Conservation (phyloP, 2,888 invertebrate genomes). For the Phymatocera aterrima region DNA sequence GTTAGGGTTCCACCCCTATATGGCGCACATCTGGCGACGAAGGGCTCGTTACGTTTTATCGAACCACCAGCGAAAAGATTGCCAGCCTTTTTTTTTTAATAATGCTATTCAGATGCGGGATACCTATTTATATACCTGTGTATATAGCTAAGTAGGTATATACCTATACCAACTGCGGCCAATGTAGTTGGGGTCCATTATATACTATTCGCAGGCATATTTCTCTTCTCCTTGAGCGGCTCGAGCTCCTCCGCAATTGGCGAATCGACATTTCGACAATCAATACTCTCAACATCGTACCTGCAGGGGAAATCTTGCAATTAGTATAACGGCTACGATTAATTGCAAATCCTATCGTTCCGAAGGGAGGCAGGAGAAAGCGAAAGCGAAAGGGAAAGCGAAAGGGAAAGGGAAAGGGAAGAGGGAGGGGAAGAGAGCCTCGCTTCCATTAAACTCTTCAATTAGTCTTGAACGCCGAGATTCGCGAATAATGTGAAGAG, state of each 20-base stretch:
- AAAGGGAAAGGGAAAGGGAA: neutral
- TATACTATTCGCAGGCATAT: too few relatives aligned
- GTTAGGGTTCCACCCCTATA: conserved; percentile 12
- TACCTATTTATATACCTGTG: too few relatives aligned
- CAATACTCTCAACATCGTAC: neutral
- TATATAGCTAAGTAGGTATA: too few relatives aligned
- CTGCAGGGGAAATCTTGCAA: neutral
- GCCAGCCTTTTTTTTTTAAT: conserved; percentile 3
- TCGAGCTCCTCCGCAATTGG: too few relatives aligned
- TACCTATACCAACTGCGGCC: too few relatives aligned
- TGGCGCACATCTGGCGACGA: conserved; percentile 33
- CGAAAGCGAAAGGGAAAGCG: neutral
- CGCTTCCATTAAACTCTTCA: conserved; percentile 39
- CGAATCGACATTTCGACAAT: neutral
- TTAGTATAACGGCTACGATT: conserved; percentile 37
- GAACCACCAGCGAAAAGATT: conserved; percentile 21
- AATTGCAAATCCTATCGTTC: conserved; percentile 19
- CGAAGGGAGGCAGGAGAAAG: neutral
- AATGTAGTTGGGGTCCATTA: too few relatives aligned
- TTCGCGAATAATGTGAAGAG: neutral
- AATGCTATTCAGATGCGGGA: conserved; percentile 2
- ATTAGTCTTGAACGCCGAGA: conserved; percentile 30
- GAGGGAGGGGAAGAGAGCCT: neutral
- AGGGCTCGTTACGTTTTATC: conserved; percentile 38
- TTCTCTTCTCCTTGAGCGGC: neutral